Evolutionary conservation across 2,888 invertebrate genomes (phyloP).

Genomic region (Nebria brevicollis): DNA sequence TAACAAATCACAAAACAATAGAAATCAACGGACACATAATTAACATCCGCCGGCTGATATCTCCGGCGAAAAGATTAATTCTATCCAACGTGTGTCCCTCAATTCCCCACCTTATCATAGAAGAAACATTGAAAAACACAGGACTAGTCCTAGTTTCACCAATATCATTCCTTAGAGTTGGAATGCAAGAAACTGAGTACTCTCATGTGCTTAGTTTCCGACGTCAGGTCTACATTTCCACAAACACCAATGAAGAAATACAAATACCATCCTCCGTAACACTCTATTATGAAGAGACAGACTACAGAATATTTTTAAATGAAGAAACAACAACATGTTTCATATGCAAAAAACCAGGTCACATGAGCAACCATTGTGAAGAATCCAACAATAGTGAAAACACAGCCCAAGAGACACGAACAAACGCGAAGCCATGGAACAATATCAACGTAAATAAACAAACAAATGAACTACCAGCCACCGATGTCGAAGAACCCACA

Average conservation of each 20-base stretch:
- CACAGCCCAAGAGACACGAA: not conserved
- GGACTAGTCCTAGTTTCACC: slow-evolving; percentile 46
- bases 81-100: slow-evolving; percentile 49
- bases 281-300: slow-evolving; percentile 25
- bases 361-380: slow-evolving; percentile 18
- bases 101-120: slow-evolving; percentile 44
- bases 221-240: slow-evolving; percentile 48
- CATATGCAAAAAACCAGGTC: slow-evolving; percentile 28
- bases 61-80: slow-evolving; percentile 14
- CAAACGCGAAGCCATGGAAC: not conserved
- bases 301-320: slow-evolving; percentile 26
- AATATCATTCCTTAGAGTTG: slow-evolving; percentile 48
- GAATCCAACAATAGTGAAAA: slow-evolving; percentile 12
- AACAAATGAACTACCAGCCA: not conserved
- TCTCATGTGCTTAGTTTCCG: slow-evolving; percentile 49
- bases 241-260: slow-evolving; percentile 40
- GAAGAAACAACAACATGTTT: slow-evolving; percentile 26
- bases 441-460: not conserved
- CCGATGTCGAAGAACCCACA: not conserved
- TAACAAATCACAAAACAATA: slow-evolving; percentile 8
- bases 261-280: slow-evolving; percentile 42
- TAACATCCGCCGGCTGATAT: slow-evolving; percentile 4
- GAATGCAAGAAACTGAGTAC: slow-evolving; percentile 45
- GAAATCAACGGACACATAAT: slow-evolving; percentile 1
- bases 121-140: slow-evolving; percentile 40